A percentile compares a stretch with the other conserved stretches of the same genome.
These are phyloP conservation scores for Crocodylus rhombifer DNA, from an alignment of 2,797 vertebrate genomes.

Conservation along the genomic window DNA sequence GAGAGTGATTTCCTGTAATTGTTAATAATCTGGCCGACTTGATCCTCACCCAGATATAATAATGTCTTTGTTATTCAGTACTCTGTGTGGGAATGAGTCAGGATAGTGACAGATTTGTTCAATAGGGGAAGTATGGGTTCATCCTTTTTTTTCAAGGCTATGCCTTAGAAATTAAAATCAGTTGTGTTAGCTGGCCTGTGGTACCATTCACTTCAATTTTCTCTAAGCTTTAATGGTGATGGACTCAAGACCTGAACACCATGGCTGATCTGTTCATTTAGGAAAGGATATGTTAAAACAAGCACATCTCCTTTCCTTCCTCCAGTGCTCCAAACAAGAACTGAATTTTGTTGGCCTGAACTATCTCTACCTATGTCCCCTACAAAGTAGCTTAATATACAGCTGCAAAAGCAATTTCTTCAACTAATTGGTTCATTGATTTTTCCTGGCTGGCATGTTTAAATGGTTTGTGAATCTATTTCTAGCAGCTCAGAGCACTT, in stretches of 20 bases:
- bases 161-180: not conserved
- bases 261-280: not conserved
- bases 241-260: not conserved
- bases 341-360: not conserved
- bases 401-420: not conserved
- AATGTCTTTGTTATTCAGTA: not conserved
- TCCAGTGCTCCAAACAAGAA: not conserved
- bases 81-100: not conserved
- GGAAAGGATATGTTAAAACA: not conserved
- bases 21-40: not conserved
- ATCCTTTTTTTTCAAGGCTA: not conserved
- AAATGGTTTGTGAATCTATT: not conserved
- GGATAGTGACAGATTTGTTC: not conserved
- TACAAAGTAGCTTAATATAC: not conserved
- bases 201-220: not conserved
- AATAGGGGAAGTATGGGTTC: not conserved
- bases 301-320: not conserved
- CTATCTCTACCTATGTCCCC: rapidly evolving
- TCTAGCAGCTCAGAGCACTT: not conserved
- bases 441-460: not conserved
- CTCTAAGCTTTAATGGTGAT: not conserved
- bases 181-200: not conserved
- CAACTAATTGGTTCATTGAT: not conserved
- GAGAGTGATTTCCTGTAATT: not conserved
- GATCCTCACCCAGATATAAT: not conserved